A percentile compares a stretch with the other conserved stretches of the same genome.
These are phyloP conservation scores for Lasioglossum calceatum DNA, from an alignment of 2,888 invertebrate genomes.

Conservation along the genomic window DNA sequence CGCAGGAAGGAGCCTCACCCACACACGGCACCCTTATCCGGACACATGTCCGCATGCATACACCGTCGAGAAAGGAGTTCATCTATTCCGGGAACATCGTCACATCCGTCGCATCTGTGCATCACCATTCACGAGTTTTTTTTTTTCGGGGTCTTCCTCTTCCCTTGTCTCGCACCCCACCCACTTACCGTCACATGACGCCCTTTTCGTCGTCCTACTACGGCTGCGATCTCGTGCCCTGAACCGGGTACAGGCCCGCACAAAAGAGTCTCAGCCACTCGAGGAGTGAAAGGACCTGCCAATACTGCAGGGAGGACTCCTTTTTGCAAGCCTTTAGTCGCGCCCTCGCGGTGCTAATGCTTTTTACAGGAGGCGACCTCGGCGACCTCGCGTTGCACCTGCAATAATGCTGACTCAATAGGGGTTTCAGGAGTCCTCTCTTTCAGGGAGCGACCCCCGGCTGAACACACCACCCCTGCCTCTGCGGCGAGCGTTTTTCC, in stretches of 20 bases:
- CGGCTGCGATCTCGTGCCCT: constrained; percentile 31
- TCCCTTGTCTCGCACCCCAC: constrained; percentile 54
- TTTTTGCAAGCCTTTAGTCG: constrained; percentile 37
- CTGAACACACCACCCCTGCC: background rate
- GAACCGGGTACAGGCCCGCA: constrained; percentile 63
- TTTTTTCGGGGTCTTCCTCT: constrained; percentile 55
- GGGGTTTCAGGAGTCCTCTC: constrained; percentile 11
- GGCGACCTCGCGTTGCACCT: constrained; percentile 50
- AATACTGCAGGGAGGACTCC: constrained; percentile 53
- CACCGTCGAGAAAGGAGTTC: constrained; percentile 47
- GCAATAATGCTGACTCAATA: constrained; percentile 47
- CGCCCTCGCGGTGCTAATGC: constrained; percentile 51
- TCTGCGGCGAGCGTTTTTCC: background rate
- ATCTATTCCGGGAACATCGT: constrained; percentile 66
- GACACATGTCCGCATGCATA: background rate
- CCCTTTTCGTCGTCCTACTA: constrained; percentile 42
- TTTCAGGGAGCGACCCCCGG: background rate
- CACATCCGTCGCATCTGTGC: constrained; percentile 83
- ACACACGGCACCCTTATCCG: background rate
- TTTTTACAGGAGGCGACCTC: constrained; percentile 36
- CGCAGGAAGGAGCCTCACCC: constrained; percentile 15
- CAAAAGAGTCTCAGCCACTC: constrained; percentile 60
- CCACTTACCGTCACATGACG: constrained; percentile 65
- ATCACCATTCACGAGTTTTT: constrained; percentile 72
- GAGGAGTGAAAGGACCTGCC: constrained; percentile 57